Conservation (phyloP, 2,888 invertebrate species). For the Linnaemya vulpina region DNA sequence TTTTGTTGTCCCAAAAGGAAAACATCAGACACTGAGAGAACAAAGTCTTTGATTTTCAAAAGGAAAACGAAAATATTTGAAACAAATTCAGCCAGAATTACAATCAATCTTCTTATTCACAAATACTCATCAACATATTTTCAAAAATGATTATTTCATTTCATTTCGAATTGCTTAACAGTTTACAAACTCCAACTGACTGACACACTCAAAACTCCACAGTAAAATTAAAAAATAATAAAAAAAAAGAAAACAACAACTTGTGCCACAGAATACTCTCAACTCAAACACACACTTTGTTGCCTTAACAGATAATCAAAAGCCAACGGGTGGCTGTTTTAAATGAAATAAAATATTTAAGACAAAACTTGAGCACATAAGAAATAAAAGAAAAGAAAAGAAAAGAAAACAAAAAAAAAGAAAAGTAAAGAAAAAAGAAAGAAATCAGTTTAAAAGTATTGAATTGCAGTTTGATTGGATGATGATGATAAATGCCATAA, state of each 20-base stretch:
- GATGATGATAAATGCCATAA: constrained; percentile 76
- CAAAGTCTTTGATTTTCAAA: background rate
- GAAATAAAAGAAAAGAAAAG: constrained; percentile 16
- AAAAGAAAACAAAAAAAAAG: background rate
- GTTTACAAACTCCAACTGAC: constrained; percentile 9
- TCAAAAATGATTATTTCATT: constrained; percentile 47
- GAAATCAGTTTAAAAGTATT: constrained; percentile 46
- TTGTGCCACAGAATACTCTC: constrained; percentile 39
- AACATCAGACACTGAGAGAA: too few species aligned
- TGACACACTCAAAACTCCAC: constrained; percentile 11
- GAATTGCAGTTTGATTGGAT: constrained; percentile 73
- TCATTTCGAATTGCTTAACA: constrained; percentile 36
- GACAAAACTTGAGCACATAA: constrained; percentile 35
- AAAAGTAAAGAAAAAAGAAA: too few species aligned
- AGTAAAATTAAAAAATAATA: constrained; percentile 13
- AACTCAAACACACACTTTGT: constrained; percentile 60
- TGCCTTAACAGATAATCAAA: constrained; percentile 72
- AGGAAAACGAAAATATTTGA: background rate
- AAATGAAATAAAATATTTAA: constrained; percentile 47
- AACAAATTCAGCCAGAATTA: constrained; percentile 47
- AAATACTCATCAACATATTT: constrained; percentile 52
- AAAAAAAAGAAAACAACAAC: constrained; percentile 4
- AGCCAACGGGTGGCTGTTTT: constrained; percentile 71
- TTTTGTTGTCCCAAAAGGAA: too few species aligned
- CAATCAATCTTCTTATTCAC: constrained; percentile 44